These are phyloP conservation scores for Ellobium chinense DNA, from an alignment of 2,888 invertebrate species.

Conservation along the genomic window DNA sequence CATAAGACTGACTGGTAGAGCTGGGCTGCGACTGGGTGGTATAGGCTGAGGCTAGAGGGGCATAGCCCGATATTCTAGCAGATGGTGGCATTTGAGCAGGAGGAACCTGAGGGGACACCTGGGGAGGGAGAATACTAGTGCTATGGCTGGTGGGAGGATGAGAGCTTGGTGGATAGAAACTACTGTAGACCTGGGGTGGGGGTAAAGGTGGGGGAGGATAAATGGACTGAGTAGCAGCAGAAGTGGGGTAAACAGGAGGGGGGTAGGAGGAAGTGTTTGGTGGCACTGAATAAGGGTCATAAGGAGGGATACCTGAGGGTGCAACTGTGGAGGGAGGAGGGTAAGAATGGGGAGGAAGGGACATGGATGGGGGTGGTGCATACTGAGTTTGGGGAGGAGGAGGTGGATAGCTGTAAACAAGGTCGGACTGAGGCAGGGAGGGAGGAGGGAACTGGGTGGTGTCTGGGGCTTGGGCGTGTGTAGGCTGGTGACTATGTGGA, in stretches of 20 bases:
- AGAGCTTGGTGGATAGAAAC: conserved; percentile 35
- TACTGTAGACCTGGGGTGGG: conserved; percentile 37
- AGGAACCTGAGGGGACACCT: conserved; percentile 43
- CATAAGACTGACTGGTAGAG: conserved; percentile 34
- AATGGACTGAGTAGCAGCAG: conserved; percentile 35
- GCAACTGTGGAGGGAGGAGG: conserved; percentile 44
- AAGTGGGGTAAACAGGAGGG: conserved; percentile 24
- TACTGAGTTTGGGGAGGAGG: conserved; percentile 45
- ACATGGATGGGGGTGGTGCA: conserved; percentile 42
- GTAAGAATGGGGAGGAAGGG: conserved; percentile 43
- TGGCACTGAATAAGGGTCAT: conserved; percentile 47
- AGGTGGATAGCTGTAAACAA: conserved; percentile 19
- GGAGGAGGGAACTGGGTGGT: conserved; percentile 50
- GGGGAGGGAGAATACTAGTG: conserved; percentile 45
- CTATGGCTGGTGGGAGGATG: conserved; percentile 46
- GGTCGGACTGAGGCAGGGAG: conserved; percentile 21
- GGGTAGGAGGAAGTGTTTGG: conserved; percentile 41
- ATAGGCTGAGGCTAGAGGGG: conserved; percentile 45
- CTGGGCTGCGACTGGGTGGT: conserved; percentile 42
- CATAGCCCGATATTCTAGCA: conserved; percentile 44
- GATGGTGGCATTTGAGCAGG: conserved; percentile 43
- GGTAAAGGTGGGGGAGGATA: conserved; percentile 47
- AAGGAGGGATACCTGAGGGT: conserved; percentile 45
- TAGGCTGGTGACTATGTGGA: conserved; percentile 27
- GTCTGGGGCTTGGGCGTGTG: conserved; percentile 26